Evolutionary conservation across 2,797 vertebrate species (phyloP).

Genomic region (Rhinichthys osculus): DNA sequence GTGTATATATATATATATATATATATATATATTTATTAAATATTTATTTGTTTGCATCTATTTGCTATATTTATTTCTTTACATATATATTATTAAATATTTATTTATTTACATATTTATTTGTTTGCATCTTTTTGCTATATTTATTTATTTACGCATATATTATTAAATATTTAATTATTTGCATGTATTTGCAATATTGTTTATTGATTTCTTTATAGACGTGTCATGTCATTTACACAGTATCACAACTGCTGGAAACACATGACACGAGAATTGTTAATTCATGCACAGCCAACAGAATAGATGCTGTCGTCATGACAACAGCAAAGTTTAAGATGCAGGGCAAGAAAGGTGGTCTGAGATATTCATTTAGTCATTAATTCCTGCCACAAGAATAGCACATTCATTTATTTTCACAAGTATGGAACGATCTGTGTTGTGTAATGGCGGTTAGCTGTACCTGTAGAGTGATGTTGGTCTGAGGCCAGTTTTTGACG

Average conservation of each 20-base stretch:
- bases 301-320: background rate
- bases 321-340: background rate
- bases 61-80: too few species aligned
- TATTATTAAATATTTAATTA: too few species aligned
- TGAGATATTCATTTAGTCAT: background rate
- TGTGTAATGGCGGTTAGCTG: background rate
- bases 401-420: background rate
- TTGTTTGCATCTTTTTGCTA: too few species aligned
- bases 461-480: conserved; percentile 97
- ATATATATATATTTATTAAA: too few species aligned
- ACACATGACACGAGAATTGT: background rate
- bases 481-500: conserved; percentile 95
- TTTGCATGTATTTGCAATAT: too few species aligned
- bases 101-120: too few species aligned
- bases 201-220: background rate
- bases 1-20: too few species aligned
- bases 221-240: background rate
- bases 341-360: background rate
- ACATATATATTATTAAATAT: too few species aligned
- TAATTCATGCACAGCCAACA: background rate
- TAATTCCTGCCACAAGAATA: background rate
- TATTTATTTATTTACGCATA: too few species aligned
- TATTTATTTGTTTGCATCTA: too few species aligned
- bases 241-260: background rate
- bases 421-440: background rate